Base-by-base conservation (phyloP, 2,113 vertebrate genomes). In the Callipepla squamata region DNA sequence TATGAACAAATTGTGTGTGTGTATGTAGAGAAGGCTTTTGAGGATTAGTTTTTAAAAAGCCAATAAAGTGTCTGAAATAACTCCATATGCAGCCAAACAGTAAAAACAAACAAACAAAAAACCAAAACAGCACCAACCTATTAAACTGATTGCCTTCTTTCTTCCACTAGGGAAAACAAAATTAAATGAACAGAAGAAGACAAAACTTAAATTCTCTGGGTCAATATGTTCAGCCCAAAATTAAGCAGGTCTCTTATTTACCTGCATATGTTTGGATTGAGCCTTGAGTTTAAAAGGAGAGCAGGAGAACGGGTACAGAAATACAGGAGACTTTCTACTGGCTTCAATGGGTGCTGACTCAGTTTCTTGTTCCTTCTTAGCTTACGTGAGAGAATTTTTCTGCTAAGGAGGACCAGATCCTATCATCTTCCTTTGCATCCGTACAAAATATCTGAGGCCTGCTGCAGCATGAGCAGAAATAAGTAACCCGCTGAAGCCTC, bases 401-500 rank as follows among this genome's bases (percentile, higher is more conserved):
- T n/a, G 55, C 66, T 40, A 17, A 62, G 80, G 62, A 84, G 34
- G 42, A 69, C 42, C 45, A 90, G 45, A 34, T 74, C 45, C 58
- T 69, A 65, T 67, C 78, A 85, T 8, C 30, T 85, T 53, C 36
- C 28, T 50, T 89, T 83, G 38, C 18, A 44, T 26, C 34, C 51
- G 13, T 47, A 51, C 14, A 6, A 80, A 78, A 13, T 70, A 28
- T 91, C 40, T 83, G 75, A 13, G 87, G 28, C 58, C 45, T 91
- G 61, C 92, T 87, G 50, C 30, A 82, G 58, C 75, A 69, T 34
- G 75, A 91, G 38, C 53, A 89, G 78, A 76, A 92, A 78, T 66
- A 69, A 82, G 62, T 38, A 61, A 74, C 55, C n/a, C 30, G 22
- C 38, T 61, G 63, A 67, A 86, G 63, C 80, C 51, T 85, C 47